A percentile compares a stretch with the other conserved stretches of the same genome.
Conservation (phyloP, 2,113 vertebrate species). For the Nesoenas mayeri region DNA sequence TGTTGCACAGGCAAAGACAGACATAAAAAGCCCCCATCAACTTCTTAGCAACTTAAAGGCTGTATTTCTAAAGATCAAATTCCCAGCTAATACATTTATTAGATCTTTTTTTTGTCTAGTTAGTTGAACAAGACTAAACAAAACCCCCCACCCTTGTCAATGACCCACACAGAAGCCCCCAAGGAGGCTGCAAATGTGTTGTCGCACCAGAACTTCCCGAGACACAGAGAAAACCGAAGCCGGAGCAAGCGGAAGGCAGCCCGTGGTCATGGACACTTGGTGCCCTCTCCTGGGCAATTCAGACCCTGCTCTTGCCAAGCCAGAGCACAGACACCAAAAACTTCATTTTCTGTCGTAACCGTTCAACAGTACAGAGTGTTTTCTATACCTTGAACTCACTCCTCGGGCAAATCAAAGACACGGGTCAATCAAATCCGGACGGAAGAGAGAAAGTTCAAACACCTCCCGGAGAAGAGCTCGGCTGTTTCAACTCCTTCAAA, state of each 20-base stretch:
- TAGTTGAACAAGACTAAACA: no score
- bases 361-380: no score
- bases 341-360: fast-evolving
- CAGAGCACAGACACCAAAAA: neutral
- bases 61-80: neutral
- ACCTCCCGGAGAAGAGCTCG: neutral
- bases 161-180: fast-evolving
- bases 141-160: neutral
- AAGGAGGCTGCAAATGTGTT: fast-evolving
- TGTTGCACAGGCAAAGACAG: neutral
- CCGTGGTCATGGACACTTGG: fast-evolving
- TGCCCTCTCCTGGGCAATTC: conserved; percentile 43
- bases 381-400: neutral
- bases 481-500: neutral
- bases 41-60: neutral
- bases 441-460: neutral
- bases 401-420: neutral
- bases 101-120: no score
- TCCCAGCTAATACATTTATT: neutral
- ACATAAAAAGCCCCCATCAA: neutral
- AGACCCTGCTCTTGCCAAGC: no score
- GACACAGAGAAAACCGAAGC: no score
- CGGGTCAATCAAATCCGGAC: fast-evolving
- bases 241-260: neutral
- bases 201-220: neutral